Evolutionary conservation across 2,113 vertebrate genomes (phyloP).

Genomic region (Sander lucioperca): DNA sequence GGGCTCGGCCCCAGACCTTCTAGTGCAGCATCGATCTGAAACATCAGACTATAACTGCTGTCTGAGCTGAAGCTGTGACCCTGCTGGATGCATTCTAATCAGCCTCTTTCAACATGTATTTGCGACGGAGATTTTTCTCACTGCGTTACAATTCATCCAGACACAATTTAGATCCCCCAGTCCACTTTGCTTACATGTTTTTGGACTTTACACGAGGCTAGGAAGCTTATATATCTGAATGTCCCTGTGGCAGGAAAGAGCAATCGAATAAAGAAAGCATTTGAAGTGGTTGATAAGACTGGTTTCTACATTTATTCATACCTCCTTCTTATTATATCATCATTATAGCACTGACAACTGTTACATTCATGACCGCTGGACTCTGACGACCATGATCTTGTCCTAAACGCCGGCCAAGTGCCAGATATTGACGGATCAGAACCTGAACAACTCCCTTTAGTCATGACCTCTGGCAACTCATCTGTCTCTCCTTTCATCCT

Average conservation of each 20-base stretch:
- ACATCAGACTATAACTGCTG: constrained; percentile 49
- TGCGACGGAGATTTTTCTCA: neutral
- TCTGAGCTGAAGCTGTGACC: constrained; percentile 24
- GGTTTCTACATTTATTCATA: neutral
- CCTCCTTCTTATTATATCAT: constrained; percentile 23
- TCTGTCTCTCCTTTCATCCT: constrained; percentile 62
- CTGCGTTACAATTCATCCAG: neutral
- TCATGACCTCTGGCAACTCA: constrained; percentile 58
- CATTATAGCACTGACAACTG: constrained; percentile 9
- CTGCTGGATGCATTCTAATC: constrained; percentile 12
- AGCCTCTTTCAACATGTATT: constrained; percentile 5
- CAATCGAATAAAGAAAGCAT: neutral
- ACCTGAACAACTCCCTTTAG: constrained; percentile 65
- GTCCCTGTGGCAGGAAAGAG: too few relatives aligned
- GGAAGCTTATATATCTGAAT: too few relatives aligned
- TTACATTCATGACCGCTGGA: neutral
- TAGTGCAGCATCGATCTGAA: constrained; percentile 61
- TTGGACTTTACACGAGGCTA: neutral
- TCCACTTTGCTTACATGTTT: neutral
- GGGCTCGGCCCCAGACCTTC: constrained; percentile 56
- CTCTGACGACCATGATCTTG: constrained; percentile 45
- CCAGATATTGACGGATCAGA: constrained; percentile 52
- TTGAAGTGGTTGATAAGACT: neutral
- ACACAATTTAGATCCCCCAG: neutral
- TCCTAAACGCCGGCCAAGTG: constrained; percentile 33